Conservation (phyloP, 2,797 vertebrate genomes). For the Antrozous pallidus region DNA sequence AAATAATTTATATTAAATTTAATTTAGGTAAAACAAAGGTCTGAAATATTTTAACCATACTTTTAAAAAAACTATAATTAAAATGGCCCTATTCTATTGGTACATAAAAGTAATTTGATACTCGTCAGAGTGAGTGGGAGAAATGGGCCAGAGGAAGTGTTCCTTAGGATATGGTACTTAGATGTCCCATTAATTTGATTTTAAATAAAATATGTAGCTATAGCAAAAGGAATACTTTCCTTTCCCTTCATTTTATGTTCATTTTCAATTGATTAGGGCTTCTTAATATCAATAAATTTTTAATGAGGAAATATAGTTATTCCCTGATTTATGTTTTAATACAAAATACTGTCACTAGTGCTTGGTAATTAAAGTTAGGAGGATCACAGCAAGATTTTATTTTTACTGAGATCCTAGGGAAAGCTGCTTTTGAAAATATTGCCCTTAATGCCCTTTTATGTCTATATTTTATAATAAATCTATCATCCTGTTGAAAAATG, state of each 20-base stretch:
- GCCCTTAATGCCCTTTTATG: not conserved
- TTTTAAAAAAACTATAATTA: not conserved
- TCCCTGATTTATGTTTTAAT: not conserved
- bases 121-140: not conserved
- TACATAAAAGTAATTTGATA: not conserved
- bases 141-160: not conserved
- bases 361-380: not conserved
- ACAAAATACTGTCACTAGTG: not conserved
- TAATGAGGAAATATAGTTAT: not conserved
- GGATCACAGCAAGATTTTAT: not conserved
- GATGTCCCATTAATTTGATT: not conserved
- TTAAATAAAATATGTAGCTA: not conserved
- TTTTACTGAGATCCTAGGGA: not conserved
- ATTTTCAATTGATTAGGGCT: not conserved
- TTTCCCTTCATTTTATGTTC: conserved; percentile 6
- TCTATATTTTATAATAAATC: not conserved
- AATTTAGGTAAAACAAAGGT: not conserved
- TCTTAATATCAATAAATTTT: not conserved
- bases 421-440: not conserved
- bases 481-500: not conserved
- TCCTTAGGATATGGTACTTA: not conserved
- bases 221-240: not conserved
- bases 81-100: not conserved
- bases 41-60: not conserved
- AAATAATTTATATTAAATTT: not conserved